A percentile compares a stretch with the other conserved stretches of the same genome.
Evolutionary conservation across 2,113 vertebrate species (phyloP).

Genomic region (Takifugu bimaculatus): DNA sequence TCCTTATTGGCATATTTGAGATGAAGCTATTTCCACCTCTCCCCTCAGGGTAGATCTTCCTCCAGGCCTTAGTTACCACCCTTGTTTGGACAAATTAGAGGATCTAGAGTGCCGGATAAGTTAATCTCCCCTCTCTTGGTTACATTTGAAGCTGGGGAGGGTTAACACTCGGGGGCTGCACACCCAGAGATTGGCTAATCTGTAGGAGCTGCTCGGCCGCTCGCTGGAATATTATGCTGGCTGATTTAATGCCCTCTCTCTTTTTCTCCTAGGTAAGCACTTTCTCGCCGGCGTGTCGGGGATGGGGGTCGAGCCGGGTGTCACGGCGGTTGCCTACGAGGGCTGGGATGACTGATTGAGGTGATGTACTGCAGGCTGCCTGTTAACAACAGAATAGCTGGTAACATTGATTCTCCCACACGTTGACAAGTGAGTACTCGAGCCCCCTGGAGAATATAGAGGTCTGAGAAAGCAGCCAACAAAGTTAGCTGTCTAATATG

Average conservation of each 20-base stretch:
- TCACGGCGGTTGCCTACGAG: constrained; percentile 57
- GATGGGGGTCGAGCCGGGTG: constrained; percentile 51
- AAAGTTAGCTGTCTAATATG: constrained; percentile 4
- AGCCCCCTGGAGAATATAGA: constrained; percentile 24
- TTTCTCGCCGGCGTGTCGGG: constrained; percentile 57
- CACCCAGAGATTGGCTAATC: constrained; percentile 72
- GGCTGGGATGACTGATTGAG: constrained; percentile 73
- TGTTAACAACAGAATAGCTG: constrained; percentile 58
- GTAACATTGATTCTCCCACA: constrained; percentile 51
- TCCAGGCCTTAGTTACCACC: not conserved
- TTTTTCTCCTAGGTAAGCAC: constrained; percentile 80
- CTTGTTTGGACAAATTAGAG: constrained; percentile 44
- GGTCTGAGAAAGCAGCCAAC: constrained; percentile 7
- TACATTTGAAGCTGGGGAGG: constrained; percentile 61
- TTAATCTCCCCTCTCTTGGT: constrained; percentile 67
- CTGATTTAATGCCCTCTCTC: constrained; percentile 73
- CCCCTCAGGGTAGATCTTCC: not conserved
- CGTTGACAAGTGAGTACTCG: constrained; percentile 34
- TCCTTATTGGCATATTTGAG: no score
- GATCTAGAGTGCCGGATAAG: constrained; percentile 41
- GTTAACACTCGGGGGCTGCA: constrained; percentile 60
- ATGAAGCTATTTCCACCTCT: constrained; percentile 20
- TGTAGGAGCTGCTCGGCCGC: constrained; percentile 61
- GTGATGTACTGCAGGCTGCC: constrained; percentile 71
- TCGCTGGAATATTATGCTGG: constrained; percentile 67